Evolutionary conservation across 2,113 vertebrate species (phyloP), one percentile per base, ranked within the genome.

Genomic region (Sapayoa aenigma): DNA sequence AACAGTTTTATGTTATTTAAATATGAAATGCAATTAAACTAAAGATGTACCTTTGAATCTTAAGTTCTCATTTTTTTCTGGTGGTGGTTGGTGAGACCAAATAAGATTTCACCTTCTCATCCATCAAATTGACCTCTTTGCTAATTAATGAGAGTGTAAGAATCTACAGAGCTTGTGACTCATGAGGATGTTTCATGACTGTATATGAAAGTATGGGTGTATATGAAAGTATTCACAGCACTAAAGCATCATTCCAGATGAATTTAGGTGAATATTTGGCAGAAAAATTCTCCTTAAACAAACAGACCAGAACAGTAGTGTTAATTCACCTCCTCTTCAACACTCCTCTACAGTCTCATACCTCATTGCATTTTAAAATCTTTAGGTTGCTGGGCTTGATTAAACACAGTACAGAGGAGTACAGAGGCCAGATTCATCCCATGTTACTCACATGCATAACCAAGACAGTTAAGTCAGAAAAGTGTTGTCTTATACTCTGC

Each of bases 121-220:
- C 60, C 66, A 87, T 96, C 88, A 95, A 69, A 63, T 15, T 95
- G 94, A 92, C 82, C 62, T 95, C 56, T 95, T 95, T 97, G 87
- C 78, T 97, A 97, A 97, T 97, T 97, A 97, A 96, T 89, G 78
- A 73, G 85, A 94, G 56, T 95, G 92, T 94, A 62, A 66, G 69
- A 90, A 92, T 94, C 93, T 94, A 82, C 41, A 91, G 82, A 92
- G 92, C 72, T 97, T 87, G 65, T 89, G 88, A 68, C 56, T 98
- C 97, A 95, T 97, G 87, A 94, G 88, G 63, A 74, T 52, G 19
- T 94, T 97, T 97, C 90, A 92, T 90, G 96, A n/a, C n/a, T n/a
- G n/a, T n/a, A n/a, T n/a, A n/a, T n/a, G n/a, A n/a, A n/a, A n/a
- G n/a, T 97, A 95, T 80, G 84, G 62, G 90, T 96, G 87, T 89